phyloP scores from a whole-genome alignment of 64 coral and sea anemone genomes.

The Montipora foliosa region DNA sequence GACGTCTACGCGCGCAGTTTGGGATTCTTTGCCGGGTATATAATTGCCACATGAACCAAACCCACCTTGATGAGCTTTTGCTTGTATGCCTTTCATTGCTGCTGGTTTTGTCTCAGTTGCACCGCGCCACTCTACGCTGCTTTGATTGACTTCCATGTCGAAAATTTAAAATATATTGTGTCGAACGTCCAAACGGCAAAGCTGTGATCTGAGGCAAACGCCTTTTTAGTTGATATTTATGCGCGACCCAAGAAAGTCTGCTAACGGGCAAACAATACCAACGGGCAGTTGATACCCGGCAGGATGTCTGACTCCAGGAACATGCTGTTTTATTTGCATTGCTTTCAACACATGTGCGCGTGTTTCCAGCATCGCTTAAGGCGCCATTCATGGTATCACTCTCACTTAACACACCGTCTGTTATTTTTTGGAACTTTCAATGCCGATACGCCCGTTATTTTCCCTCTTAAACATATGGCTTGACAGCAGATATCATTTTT shows the following conservation, averaged over 20 bases:
- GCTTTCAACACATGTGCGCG: constrained; percentile 43
- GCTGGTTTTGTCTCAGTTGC: background rate
- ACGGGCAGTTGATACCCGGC: constrained; percentile 32
- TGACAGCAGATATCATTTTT: background rate
- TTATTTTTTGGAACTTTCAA: background rate
- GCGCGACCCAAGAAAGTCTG: background rate
- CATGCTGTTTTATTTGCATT: constrained; percentile 48
- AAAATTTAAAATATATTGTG: background rate
- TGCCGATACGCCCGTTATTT: background rate
- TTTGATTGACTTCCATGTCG: background rate
- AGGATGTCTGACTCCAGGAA: constrained; percentile 44
- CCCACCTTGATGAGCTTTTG: background rate
- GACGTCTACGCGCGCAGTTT: too few relatives aligned
- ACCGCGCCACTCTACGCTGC: background rate
- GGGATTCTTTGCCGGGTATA: too few relatives aligned
- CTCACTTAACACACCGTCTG: background rate
- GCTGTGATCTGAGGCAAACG: background rate
- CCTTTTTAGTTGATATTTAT: background rate
- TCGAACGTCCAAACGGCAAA: background rate
- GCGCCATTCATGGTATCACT: constrained; percentile 21
- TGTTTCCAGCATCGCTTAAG: constrained; percentile 46
- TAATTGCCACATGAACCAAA: background rate
- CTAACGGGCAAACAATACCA: constrained; percentile 39
- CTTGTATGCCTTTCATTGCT: background rate
- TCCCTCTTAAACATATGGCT: constrained; percentile 40